Percentiles rank a stretch among this genome's conserved stretches.
Conservation (phyloP, 2,113 vertebrate species). For the Melozone crissalis region DNA sequence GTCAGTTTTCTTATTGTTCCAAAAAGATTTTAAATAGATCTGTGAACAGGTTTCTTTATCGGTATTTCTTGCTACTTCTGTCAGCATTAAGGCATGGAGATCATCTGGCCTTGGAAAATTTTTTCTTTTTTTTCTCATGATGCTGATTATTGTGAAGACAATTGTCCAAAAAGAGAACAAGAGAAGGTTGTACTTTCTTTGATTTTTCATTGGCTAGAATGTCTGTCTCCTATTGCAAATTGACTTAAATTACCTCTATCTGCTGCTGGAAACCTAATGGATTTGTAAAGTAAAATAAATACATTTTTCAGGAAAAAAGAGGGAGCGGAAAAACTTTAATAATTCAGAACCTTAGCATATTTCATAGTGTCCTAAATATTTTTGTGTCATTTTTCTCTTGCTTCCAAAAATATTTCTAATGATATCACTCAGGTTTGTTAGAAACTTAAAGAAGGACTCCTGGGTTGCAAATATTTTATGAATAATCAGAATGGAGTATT, state of each 20-base stretch:
- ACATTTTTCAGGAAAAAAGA: conserved; percentile 19
- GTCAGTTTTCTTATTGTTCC: background rate
- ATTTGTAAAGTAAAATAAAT: conserved; percentile 74
- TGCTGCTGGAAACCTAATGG: conserved; percentile 60
- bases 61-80: background rate
- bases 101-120: background rate
- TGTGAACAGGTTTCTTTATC: conserved; percentile 9
- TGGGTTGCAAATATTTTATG: background rate
- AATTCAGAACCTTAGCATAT: conserved; percentile 13
- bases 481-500: background rate
- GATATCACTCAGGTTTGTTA: background rate
- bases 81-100: background rate
- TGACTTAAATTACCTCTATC: conserved; percentile 67
- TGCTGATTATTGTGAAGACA: background rate
- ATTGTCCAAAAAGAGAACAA: conserved; percentile 25
- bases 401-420: conserved; percentile 40
- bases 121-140: background rate
- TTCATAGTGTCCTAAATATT: conserved; percentile 8
- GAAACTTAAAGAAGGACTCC: background rate
- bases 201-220: conserved; percentile 44
- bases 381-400: background rate
- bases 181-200: background rate
- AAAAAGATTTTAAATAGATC: background rate
- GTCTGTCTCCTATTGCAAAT: conserved; percentile 49
- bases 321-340: background rate